Percentiles rank a stretch among this genome's conserved stretches.
Conservation (phyloP, 2,888 invertebrate genomes). For the Lamellibrachia satsuma region DNA sequence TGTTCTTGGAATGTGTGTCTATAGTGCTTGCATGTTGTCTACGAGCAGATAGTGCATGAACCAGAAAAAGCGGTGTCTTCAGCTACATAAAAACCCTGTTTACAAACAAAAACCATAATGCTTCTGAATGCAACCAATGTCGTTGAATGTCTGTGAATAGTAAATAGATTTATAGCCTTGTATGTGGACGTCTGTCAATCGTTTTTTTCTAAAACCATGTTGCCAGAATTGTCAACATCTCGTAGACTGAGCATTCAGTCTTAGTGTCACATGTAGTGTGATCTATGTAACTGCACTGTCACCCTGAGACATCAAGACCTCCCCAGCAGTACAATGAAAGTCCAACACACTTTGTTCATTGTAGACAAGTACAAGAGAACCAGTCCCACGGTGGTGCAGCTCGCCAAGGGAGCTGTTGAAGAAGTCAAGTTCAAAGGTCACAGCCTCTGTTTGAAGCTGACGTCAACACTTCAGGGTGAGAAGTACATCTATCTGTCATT, state of each 20-base stretch:
- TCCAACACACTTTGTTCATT: neutral
- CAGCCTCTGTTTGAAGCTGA: slow-evolving; percentile 57
- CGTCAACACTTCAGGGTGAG: slow-evolving; percentile 59
- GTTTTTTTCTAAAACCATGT: neutral
- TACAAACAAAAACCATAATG: neutral
- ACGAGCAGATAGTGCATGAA: neutral
- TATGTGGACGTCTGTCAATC: neutral
- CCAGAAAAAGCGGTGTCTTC: neutral
- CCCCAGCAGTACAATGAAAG: neutral
- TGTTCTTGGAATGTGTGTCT: neutral
- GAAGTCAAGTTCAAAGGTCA: slow-evolving; percentile 62
- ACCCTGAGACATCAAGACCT: no score
- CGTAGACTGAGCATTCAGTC: neutral
- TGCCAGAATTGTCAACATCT: neutral
- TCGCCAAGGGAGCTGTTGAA: slow-evolving; percentile 64
- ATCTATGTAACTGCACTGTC: neutral
- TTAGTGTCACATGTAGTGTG: neutral
- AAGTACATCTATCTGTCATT: slow-evolving; percentile 62
- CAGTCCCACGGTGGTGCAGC: slow-evolving; percentile 59
- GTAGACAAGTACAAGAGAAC: slow-evolving; percentile 47
- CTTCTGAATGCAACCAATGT: neutral
- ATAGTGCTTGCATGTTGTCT: neutral
- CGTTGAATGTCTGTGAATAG: neutral
- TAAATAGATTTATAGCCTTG: neutral
- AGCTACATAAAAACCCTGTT: neutral